Evolutionary conservation across 2,888 invertebrate species (phyloP).

Genomic region (Buathra laborator): DNA sequence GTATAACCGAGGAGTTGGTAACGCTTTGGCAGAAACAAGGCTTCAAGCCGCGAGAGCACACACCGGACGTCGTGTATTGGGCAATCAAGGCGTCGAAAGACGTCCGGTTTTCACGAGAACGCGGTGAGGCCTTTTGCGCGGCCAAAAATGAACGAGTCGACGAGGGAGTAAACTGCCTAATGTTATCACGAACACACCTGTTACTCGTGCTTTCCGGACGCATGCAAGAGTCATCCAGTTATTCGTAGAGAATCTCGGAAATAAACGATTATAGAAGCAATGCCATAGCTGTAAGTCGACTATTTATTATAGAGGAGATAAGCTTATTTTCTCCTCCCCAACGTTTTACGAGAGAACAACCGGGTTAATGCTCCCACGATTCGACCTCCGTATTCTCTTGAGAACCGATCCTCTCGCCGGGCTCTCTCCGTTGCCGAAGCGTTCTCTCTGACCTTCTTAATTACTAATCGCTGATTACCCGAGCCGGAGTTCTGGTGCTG

Average conservation of each 20-base stretch:
- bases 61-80: constrained; percentile 52
- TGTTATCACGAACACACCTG: constrained; percentile 66
- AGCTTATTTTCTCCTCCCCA: neutral
- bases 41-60: neutral
- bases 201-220: constrained; percentile 40
- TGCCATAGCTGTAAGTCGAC: neutral
- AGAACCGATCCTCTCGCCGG: constrained; percentile 40
- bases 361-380: constrained; percentile 42
- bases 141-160: constrained; percentile 1
- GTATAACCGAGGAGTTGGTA: constrained; percentile 14
- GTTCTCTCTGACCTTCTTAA: constrained; percentile 56
- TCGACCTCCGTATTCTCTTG: constrained; percentile 32
- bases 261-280: neutral
- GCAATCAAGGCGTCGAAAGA: constrained; percentile 59
- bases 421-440: constrained; percentile 13
- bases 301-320: neutral
- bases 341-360: constrained; percentile 51
- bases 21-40: constrained; percentile 30
- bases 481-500: constrained; percentile 29
- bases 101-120: constrained; percentile 46
- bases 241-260: neutral
- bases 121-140: constrained; percentile 14
- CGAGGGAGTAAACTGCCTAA: constrained; percentile 20
- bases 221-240: neutral
- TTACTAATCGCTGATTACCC: constrained; percentile 66